Percentiles rank a stretch among this genome's conserved stretches.
phyloP scores from a whole-genome alignment of 1,140 invertebrate species.

The Brachionus angularis region DNA sequence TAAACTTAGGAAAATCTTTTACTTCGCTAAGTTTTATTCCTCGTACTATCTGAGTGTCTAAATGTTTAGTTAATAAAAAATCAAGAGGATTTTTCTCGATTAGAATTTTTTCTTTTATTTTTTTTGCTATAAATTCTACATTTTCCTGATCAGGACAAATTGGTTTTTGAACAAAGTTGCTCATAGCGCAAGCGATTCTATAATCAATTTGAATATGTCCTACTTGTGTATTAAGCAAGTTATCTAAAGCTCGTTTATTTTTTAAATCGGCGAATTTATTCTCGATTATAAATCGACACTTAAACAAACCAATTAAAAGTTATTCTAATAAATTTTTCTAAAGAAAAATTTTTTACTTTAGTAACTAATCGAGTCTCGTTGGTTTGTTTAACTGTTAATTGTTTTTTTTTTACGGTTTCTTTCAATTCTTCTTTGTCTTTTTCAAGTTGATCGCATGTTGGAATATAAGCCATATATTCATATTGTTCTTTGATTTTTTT shows the following conservation, averaged over 20 bases:
- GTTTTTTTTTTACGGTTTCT: too few species aligned
- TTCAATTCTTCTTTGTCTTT: too few species aligned
- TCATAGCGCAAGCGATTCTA: background rate
- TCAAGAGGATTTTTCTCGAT: background rate
- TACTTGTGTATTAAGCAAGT: background rate
- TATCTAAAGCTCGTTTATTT: background rate
- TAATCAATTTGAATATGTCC: conserved; percentile 3
- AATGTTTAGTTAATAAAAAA: background rate
- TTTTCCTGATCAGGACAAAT: background rate
- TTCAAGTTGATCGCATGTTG: too few species aligned
- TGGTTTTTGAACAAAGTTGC: background rate
- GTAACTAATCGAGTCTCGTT: background rate
- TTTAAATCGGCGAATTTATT: background rate
- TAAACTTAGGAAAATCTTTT: background rate
- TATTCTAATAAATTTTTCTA: background rate
- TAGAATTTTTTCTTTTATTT: background rate
- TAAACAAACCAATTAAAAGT: background rate
- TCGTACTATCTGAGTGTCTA: background rate
- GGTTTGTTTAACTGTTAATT: too few species aligned
- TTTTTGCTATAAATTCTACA: background rate
- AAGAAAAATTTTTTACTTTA: background rate
- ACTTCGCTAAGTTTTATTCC: background rate
- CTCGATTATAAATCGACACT: conserved; percentile 16
- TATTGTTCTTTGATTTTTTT: too few species aligned
- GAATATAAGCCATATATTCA: too few species aligned